Evolutionary conservation across 2,888 invertebrate genomes (phyloP).

Genomic region (Acheta domesticus): DNA sequence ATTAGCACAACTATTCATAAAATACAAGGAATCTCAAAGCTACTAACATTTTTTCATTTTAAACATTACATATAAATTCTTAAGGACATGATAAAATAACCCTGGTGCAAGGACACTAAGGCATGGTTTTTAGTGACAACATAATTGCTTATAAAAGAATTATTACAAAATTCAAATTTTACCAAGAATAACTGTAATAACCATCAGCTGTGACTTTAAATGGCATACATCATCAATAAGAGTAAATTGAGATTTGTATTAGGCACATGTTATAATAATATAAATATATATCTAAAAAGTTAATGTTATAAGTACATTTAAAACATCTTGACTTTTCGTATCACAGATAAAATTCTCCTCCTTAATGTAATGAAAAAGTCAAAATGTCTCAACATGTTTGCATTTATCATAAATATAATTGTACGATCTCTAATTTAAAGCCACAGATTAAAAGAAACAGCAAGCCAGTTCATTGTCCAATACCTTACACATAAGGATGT

Average conservation of each 20-base stretch:
- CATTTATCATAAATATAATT: constrained; percentile 11
- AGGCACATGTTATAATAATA: constrained; percentile 18
- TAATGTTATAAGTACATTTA: constrained; percentile 18
- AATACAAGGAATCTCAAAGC: background rate
- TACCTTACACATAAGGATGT: background rate
- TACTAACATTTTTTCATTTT: background rate
- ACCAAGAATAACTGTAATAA: background rate
- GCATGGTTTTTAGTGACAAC: background rate
- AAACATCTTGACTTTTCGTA: constrained; percentile 9
- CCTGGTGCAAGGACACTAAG: too few relatives aligned
- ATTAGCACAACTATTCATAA: constrained; percentile 4
- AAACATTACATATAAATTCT: background rate
- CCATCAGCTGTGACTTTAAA: constrained; percentile 9
- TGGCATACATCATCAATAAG: background rate
- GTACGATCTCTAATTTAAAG: constrained; percentile 18
- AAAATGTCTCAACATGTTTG: constrained; percentile 3
- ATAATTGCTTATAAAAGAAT: background rate
- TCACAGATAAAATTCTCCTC: constrained; percentile 18
- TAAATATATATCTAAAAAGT: constrained; percentile 18
- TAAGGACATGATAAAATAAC: too few relatives aligned
- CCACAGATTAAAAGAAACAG: constrained; percentile 18
- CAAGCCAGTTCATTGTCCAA: constrained; percentile 7
- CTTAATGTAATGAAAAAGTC: constrained; percentile 18
- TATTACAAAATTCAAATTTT: constrained; percentile 5
- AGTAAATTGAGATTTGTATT: constrained; percentile 18